phyloP scores from a whole-genome alignment of 2,113 vertebrate species.

The Bubo bubo region DNA sequence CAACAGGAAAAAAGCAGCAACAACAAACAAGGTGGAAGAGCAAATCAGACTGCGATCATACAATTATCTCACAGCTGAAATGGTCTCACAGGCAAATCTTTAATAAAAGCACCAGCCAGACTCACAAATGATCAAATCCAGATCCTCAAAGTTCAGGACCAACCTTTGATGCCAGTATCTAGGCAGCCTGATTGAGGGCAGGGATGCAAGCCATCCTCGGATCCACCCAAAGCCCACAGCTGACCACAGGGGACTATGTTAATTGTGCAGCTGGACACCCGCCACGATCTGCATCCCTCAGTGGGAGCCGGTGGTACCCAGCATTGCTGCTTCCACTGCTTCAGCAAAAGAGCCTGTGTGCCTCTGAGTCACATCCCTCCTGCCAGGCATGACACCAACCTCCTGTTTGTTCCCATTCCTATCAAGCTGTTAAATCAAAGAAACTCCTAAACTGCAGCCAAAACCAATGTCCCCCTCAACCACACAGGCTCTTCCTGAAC shows the following conservation, averaged over 20 bases:
- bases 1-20: not conserved
- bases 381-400: not conserved
- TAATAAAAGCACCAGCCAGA: not conserved
- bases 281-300: not conserved
- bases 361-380: not conserved
- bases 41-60: not conserved
- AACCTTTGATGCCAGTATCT: not conserved
- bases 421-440: not conserved
- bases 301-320: not conserved
- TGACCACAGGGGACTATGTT: not conserved
- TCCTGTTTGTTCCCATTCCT: not conserved
- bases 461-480: not conserved
- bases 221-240: not conserved
- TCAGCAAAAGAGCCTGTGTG: not conserved
- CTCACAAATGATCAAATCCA: not conserved
- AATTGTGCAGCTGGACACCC: not conserved
- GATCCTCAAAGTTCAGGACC: not conserved
- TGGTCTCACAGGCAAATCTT: not conserved
- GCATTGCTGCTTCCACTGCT: accelerated
- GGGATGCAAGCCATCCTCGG: not conserved
- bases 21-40: slow-evolving; percentile 12
- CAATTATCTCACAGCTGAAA: slow-evolving; percentile 42
- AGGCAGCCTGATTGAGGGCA: not conserved
- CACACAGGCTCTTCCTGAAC: not conserved
- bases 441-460: not conserved